A percentile compares a stretch with the other conserved stretches of the same genome.
These are phyloP conservation scores for Antheraea mylitta DNA, from an alignment of 1,140 invertebrate genomes.

Conservation along the genomic window DNA sequence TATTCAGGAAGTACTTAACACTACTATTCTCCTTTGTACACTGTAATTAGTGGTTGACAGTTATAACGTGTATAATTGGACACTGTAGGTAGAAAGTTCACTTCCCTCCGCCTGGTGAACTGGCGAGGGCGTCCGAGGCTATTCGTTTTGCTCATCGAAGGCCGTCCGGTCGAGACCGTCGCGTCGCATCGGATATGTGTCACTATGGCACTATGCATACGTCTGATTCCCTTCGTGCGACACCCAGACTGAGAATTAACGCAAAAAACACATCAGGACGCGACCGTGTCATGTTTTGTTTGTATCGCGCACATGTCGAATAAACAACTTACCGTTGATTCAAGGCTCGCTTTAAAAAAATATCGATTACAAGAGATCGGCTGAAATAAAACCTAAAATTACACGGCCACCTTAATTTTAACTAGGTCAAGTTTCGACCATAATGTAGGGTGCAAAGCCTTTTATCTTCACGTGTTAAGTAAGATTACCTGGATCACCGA, in stretches of 20 bases:
- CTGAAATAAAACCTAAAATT: neutral
- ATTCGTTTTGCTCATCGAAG: conserved; percentile 66
- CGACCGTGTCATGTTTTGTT: conserved; percentile 16
- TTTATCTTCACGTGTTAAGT: too few relatives aligned
- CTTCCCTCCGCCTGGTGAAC: conserved; percentile 39
- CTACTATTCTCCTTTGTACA: neutral
- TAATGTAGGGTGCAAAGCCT: too few relatives aligned
- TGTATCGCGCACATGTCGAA: conserved; percentile 26
- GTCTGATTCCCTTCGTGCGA: conserved; percentile 50
- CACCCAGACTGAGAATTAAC: conserved; percentile 51
- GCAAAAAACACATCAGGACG: conserved; percentile 40
- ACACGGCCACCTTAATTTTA: neutral
- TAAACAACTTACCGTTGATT: conserved; percentile 4
- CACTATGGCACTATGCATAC: conserved; percentile 67
- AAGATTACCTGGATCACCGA: too few relatives aligned
- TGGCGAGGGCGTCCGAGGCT: conserved; percentile 27
- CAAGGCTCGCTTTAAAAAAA: neutral
- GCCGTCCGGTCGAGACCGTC: conserved; percentile 60
- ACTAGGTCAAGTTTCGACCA: too few relatives aligned
- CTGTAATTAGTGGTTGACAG: neutral
- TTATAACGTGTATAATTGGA: conserved; percentile 17
- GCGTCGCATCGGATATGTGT: conserved; percentile 67
- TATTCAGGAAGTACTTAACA: too few relatives aligned
- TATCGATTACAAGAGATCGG: neutral
- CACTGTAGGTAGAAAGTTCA: conserved; percentile 26